These are phyloP conservation scores for Micromys minutus DNA, from an alignment of 2,113 vertebrate species.

Conservation along the genomic window DNA sequence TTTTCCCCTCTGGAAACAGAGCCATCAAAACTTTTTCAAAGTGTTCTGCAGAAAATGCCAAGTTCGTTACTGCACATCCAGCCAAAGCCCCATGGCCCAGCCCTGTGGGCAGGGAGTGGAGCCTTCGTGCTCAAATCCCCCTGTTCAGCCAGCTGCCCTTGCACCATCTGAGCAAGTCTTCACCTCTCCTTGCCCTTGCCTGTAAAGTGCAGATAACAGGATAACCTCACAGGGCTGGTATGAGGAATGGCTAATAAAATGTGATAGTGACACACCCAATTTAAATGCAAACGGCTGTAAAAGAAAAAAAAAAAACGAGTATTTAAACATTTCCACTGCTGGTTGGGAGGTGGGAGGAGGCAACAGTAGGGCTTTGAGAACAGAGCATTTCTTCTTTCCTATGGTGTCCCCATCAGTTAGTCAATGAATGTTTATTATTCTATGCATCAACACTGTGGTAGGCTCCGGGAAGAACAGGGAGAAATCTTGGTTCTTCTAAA, in stretches of 20 bases:
- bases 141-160: neutral
- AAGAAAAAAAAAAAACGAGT: slow-evolving; percentile 75
- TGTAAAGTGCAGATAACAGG: slow-evolving; percentile 73
- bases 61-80: neutral
- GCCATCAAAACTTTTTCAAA: slow-evolving; percentile 42
- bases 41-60: slow-evolving; percentile 17
- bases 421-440: slow-evolving; percentile 28
- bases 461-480: slow-evolving; percentile 18
- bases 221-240: slow-evolving; percentile 78
- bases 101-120: neutral
- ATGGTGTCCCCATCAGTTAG: slow-evolving; percentile 9
- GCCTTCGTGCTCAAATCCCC: neutral
- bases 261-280: slow-evolving; percentile 70
- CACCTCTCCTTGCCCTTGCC: slow-evolving; percentile 73
- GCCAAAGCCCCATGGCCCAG: neutral
- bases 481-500: neutral
- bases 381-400: slow-evolving; percentile 10
- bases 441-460: neutral
- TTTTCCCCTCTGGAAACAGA: slow-evolving; percentile 26
- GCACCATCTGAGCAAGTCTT: neutral
- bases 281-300: slow-evolving; percentile 76
- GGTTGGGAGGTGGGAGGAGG: neutral
- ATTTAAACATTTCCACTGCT: slow-evolving; percentile 70
- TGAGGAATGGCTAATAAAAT: slow-evolving; percentile 78
- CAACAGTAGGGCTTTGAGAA: slow-evolving; percentile 52